These are phyloP conservation scores for Passer domesticus DNA, from an alignment of 2,113 vertebrate species.

Conservation along the genomic window DNA sequence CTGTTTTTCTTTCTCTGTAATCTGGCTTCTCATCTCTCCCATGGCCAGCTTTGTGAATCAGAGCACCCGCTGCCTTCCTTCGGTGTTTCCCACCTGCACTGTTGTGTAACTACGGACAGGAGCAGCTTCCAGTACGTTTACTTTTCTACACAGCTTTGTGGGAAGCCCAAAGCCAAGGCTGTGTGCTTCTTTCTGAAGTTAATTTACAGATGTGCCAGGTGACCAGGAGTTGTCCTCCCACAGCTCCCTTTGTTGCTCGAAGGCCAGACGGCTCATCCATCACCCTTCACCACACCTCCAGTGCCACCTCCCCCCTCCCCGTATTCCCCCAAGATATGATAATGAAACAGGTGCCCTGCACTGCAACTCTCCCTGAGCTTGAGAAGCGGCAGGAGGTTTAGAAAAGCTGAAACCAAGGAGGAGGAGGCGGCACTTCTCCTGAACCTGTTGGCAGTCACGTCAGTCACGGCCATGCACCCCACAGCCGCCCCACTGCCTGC, in stretches of 20 bases:
- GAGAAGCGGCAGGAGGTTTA: slow-evolving; percentile 80
- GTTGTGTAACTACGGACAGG: not conserved
- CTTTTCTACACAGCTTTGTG: not conserved
- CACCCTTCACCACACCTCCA: not conserved
- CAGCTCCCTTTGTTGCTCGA: not conserved
- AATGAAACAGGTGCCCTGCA: slow-evolving; percentile 89
- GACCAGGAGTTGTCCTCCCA: not conserved
- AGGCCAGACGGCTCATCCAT: not conserved
- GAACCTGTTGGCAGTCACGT: slow-evolving; percentile 80
- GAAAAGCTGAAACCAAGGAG: slow-evolving; percentile 59
- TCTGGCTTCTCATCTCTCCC: not conserved
- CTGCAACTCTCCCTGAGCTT: slow-evolving; percentile 79
- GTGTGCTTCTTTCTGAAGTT: not conserved
- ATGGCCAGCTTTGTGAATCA: not conserved
- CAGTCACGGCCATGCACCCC: slow-evolving; percentile 57
- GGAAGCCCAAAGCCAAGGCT: not conserved
- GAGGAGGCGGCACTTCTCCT: slow-evolving; percentile 56
- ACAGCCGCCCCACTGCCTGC: slow-evolving; percentile 73
- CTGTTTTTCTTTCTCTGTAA: not conserved
- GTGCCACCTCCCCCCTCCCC: not conserved
- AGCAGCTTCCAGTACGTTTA: not conserved
- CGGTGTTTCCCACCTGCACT: not conserved
- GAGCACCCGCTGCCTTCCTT: not conserved
- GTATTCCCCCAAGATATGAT: slow-evolving; percentile 79
- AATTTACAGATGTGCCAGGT: slow-evolving; percentile 18